Base-by-base conservation (phyloP, 2,888 invertebrate genomes). In the Ceramica pisi region DNA sequence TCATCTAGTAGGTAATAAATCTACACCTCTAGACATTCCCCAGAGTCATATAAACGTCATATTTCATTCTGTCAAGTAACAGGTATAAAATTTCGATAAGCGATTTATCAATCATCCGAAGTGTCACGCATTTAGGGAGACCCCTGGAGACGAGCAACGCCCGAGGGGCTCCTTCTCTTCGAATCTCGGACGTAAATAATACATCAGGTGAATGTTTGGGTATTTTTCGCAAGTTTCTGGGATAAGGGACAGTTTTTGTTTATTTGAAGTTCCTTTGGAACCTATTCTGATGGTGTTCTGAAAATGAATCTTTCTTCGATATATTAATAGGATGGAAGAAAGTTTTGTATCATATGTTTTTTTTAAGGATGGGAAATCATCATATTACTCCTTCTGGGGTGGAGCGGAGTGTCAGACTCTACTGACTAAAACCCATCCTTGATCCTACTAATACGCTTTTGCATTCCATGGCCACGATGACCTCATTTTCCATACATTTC, bases 21-120 rank as follows among this genome's bases (percentile, higher is more conserved):
- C 4, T 53, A 21, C 7, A 48, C 21, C 14, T 46, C 7, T 26
- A 55, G 31, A 21, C 23, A 5, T 26, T 44, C 44, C 50, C 19
- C 7, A 50, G 38, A 23, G 12, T 19, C 16, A 60, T 23, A 38
- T 63, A 57, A 60, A 76, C 70, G 60, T 69, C 70, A 88, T 86
- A 84, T 86, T 81, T 86, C 82, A 87, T 82, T 79, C 87, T 85
- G 85, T 85, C 85, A 82, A 81, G 71, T 75, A 68, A 73, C 81
- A 81, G 75, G 81, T 82, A 86, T 82, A 77, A 81, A 81, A 73
- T 86, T 86, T 88, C 78, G 86, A 75, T 79, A 79, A 82, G 80
- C 84, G 86, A 91, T 91, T 90, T 89, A 92, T 92, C 91, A 92
- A 91, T 89, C 90, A 87, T 87, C 74, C 80, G 65, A 80, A 82